Base-by-base conservation (phyloP, 1,140 invertebrate species). In the Palaemon carinicauda region DNA sequence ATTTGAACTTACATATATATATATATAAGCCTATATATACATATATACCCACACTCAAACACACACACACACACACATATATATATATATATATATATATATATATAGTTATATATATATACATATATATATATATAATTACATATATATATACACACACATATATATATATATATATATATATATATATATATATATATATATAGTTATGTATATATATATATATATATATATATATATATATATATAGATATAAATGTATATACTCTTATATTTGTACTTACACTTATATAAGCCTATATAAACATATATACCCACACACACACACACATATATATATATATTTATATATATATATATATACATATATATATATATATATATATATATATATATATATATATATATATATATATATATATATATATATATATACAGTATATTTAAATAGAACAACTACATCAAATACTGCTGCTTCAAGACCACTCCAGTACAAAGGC, bases 301-400 rank as follows among this genome's bases (percentile, higher is more conserved):
- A 65, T 65, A 65, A 19, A 65, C n/a, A n/a, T 65, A 65, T 65
- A 60, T 65, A 65, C n/a, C 2, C n/a, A 65, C 3, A 65, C n/a
- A 65, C n/a, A 65, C n/a, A 65, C n/a, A n/a, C 14, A n/a, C n/a
- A 65, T 65, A 65, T 65, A 65, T n/a, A 65, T 21, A 65, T 65
- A n/a, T 41, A 41, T 41, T 41, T 41, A 41, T 41, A 41, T 41
- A 9, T 3, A 3, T 41, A 41, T 41, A n/a, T 9, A 60, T 19
- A 60, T 60, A 60, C 3, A 19, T 60, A 19, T 60, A 19, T 60
- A 19, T 19, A 19, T 60, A 60, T 65, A 65, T 65, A 65, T 65
- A 65, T 65, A 65, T 65, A n/a, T 65, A 65, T 65, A 60, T 65
- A 65, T 65, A n/a, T 65, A 65, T 21, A 65, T 65, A 65, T 65